These are phyloP conservation scores for Mesembrinibis cayennensis DNA, from an alignment of 2,113 vertebrate genomes.

Conservation along the genomic window DNA sequence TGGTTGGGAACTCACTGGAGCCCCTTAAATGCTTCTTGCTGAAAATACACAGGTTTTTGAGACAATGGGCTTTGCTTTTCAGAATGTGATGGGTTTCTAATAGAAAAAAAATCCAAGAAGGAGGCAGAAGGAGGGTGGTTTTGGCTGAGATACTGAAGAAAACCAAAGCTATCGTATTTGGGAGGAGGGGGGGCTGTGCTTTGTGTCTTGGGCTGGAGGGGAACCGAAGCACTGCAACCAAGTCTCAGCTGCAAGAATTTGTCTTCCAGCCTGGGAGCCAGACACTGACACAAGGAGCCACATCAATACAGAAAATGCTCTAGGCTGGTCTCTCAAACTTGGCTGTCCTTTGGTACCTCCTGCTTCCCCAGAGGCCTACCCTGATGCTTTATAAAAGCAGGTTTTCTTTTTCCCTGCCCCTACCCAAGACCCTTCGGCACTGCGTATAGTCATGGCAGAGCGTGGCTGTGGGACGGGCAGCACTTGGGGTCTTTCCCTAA, in stretches of 20 bases:
- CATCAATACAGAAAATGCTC: background rate
- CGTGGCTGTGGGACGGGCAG: background rate
- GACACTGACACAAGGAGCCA: fast-evolving
- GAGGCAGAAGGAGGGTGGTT: background rate
- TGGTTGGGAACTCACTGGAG: background rate
- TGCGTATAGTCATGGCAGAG: fast-evolving
- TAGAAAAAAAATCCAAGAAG: background rate
- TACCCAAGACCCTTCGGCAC: background rate
- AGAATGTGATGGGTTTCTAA: background rate
- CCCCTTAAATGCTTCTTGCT: background rate
- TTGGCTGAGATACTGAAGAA: background rate
- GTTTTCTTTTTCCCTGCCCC: background rate
- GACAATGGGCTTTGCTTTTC: background rate
- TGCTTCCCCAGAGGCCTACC: background rate
- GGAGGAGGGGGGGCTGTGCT: background rate
- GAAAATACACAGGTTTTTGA: background rate
- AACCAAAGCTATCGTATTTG: background rate
- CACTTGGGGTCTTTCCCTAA: background rate
- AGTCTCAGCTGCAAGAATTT: background rate
- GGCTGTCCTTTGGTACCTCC: background rate
- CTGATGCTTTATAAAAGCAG: background rate
- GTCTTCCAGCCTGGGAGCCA: background rate
- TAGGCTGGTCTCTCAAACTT: background rate
- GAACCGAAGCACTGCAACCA: background rate
- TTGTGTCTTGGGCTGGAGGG: background rate